Evolutionary conservation across 2,797 vertebrate species (phyloP).

Genomic region (Tinamus major): DNA sequence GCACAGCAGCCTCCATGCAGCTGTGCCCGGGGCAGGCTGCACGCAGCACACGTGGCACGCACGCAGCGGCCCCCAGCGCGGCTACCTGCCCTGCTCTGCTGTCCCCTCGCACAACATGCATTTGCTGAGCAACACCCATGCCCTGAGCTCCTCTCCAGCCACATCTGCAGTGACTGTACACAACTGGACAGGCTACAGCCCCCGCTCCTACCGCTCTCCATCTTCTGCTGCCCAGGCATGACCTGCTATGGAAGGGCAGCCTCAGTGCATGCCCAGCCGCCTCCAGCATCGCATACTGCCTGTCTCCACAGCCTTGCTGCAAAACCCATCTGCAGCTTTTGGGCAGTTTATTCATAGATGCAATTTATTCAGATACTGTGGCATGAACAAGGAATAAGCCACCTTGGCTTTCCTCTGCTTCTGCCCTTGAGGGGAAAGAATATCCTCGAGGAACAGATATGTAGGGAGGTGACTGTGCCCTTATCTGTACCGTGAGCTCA

Average conservation of each 20-base stretch:
- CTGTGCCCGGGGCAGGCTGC: neutral
- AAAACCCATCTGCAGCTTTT: neutral
- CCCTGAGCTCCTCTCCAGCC: neutral
- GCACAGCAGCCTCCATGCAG: constrained; percentile 54
- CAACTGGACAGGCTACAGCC: neutral
- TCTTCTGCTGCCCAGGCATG: neutral
- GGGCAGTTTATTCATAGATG: neutral
- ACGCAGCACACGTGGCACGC: fast-evolving
- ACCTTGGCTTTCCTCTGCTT: neutral
- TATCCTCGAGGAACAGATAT: neutral
- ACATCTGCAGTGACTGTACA: neutral
- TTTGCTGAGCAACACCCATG: neutral
- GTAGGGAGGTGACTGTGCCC: neutral
- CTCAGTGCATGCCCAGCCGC: neutral
- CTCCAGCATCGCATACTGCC: fast-evolving
- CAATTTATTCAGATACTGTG: neutral
- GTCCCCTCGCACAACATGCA: neutral
- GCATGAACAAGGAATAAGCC: constrained; percentile 21
- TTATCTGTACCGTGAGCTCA: neutral
- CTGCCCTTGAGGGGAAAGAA: neutral
- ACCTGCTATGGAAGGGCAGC: neutral
- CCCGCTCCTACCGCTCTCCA: neutral
- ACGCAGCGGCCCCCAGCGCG: neutral
- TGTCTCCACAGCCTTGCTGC: neutral
- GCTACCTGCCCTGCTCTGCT: neutral